Evolutionary conservation across 2,888 invertebrate species (phyloP).

Genomic region (Apodemia mormo): DNA sequence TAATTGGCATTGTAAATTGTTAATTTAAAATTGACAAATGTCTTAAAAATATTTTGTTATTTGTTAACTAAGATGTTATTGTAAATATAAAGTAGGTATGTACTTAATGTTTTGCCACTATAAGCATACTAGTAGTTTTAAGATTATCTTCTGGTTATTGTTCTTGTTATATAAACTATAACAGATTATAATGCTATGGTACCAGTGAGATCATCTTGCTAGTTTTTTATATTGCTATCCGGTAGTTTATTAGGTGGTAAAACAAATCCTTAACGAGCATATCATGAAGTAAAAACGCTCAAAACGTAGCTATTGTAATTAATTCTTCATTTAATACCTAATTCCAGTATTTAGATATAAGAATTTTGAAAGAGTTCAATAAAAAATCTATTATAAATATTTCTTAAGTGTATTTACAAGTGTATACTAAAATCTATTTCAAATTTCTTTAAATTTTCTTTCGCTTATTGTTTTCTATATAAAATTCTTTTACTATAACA

Average conservation of each 20-base stretch:
- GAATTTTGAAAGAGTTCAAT: slow-evolving; percentile 28
- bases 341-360: slow-evolving; percentile 36
- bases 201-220: not conserved
- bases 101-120: slow-evolving; percentile 32
- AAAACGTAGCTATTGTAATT: slow-evolving; percentile 51
- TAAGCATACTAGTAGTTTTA: slow-evolving; percentile 22
- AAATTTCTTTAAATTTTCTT: slow-evolving; percentile 5
- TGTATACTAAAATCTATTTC: slow-evolving; percentile 23
- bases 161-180: not conserved
- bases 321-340: slow-evolving; percentile 36
- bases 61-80: slow-evolving; percentile 61
- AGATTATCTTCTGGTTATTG: slow-evolving; percentile 1
- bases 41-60: slow-evolving; percentile 57
- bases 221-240: slow-evolving; percentile 8
- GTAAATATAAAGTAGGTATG: slow-evolving; percentile 48
- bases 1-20: slow-evolving; percentile 36
- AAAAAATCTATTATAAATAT: slow-evolving; percentile 15
- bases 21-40: slow-evolving; percentile 33
- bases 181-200: not conserved
- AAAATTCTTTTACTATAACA: slow-evolving; percentile 11
- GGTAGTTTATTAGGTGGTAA: slow-evolving; percentile 38
- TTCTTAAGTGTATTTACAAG: slow-evolving; percentile 23
- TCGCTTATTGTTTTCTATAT: slow-evolving; percentile 10
- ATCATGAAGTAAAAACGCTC: slow-evolving; percentile 69
- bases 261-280: slow-evolving; percentile 46